Percentiles rank a stretch among this genome's conserved stretches.
Conservation (phyloP, 2,797 vertebrate genomes). For the Phalloptychus januarius region DNA sequence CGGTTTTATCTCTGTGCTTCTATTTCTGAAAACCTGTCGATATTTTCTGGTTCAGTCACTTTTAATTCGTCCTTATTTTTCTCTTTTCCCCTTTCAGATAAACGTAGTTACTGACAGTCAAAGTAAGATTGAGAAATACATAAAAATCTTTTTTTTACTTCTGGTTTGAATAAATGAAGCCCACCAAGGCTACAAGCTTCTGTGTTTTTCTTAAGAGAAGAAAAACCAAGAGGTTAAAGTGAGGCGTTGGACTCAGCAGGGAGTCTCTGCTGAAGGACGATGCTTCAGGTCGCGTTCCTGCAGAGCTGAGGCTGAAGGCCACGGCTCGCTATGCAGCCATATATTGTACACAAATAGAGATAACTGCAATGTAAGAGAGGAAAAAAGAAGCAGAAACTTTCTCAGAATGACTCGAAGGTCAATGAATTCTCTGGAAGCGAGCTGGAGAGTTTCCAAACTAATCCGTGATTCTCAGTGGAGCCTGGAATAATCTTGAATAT, state of each 20-base stretch:
- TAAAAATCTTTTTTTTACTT: no score
- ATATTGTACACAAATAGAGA: not conserved
- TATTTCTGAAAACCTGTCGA: not conserved
- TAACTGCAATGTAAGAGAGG: not conserved
- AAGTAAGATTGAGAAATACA: not conserved
- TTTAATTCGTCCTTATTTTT: not conserved
- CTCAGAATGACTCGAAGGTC: constrained; percentile 49
- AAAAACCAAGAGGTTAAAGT: constrained; percentile 20
- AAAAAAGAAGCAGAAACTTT: constrained; percentile 17
- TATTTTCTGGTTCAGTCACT: no score
- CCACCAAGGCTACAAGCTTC: not conserved
- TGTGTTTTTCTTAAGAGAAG: not conserved
- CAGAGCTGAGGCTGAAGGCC: constrained; percentile 13
- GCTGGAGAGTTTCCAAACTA: constrained; percentile 52
- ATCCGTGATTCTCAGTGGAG: constrained; percentile 52
- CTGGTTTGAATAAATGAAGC: not conserved
- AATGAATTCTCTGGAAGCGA: constrained; percentile 37
- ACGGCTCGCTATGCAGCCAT: not conserved
- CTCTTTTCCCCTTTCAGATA: not conserved
- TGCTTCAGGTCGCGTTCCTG: constrained; percentile 5
- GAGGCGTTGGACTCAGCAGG: constrained; percentile 15
- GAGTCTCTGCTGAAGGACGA: constrained; percentile 26
- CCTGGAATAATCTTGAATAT: constrained; percentile 42
- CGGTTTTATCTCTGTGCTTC: not conserved
- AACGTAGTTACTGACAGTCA: not conserved